Evolutionary conservation across 2,888 invertebrate genomes (phyloP).

Genomic region (Caenorhabditis sp.): DNA sequence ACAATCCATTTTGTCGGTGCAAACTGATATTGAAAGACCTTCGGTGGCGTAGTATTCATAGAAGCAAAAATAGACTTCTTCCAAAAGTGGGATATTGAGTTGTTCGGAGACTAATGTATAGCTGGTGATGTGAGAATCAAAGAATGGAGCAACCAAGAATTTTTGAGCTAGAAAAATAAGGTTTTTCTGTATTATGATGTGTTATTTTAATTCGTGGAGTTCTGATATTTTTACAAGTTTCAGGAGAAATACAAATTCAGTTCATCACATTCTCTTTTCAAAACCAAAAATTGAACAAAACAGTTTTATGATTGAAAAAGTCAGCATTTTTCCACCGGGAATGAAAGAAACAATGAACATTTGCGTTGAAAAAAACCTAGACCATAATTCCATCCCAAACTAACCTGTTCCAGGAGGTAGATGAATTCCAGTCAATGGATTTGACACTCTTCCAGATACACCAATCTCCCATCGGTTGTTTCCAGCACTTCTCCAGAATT

Average conservation of each 20-base stretch:
- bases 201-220: too few species aligned
- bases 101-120: slow-evolving; percentile 53
- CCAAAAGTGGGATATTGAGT: slow-evolving; percentile 38
- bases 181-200: too few species aligned
- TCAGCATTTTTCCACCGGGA: too few species aligned
- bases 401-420: slow-evolving; percentile 52
- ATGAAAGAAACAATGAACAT: too few species aligned
- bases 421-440: slow-evolving; percentile 55
- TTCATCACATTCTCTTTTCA: too few species aligned
- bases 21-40: slow-evolving; percentile 50
- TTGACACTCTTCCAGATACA: slow-evolving; percentile 49
- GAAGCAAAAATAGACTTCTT: slow-evolving; percentile 62
- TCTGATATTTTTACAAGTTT: too few species aligned
- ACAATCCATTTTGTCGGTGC: slow-evolving; percentile 60
- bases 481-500: slow-evolving; percentile 60
- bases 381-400: too few species aligned
- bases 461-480: slow-evolving; percentile 63
- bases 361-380: too few species aligned
- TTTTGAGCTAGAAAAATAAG: slow-evolving; percentile 31
- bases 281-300: too few species aligned
- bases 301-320: too few species aligned
- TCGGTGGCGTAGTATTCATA: slow-evolving; percentile 60
- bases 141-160: slow-evolving; percentile 53
- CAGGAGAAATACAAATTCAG: too few species aligned
- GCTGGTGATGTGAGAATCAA: slow-evolving; percentile 48